Percentiles rank a stretch among this genome's conserved stretches.
These are phyloP conservation scores for Brassicogethes aeneus DNA, from an alignment of 2,888 invertebrate genomes.

Conservation along the genomic window DNA sequence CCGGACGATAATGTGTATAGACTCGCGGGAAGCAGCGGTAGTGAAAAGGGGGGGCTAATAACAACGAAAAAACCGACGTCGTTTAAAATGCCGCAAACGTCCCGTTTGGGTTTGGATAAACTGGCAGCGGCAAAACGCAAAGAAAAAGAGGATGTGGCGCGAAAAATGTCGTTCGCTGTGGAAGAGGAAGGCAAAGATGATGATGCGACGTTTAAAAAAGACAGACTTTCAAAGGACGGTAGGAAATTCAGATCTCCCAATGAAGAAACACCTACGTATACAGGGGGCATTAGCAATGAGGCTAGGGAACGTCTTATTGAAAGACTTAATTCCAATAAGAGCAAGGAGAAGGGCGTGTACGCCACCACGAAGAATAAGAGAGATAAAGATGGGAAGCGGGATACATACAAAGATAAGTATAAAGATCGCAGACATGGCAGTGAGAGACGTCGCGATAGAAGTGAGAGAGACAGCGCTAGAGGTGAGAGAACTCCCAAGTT, in stretches of 20 bases:
- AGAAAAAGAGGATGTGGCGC: slow-evolving; percentile 51
- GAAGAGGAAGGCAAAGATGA: slow-evolving; percentile 42
- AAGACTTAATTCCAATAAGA: slow-evolving; percentile 44
- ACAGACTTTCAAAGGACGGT: slow-evolving; percentile 28
- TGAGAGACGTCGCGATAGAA: slow-evolving; percentile 24
- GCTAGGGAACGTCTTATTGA: slow-evolving; percentile 66
- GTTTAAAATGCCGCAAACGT: slow-evolving; percentile 69
- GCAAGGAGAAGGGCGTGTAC: slow-evolving; percentile 62
- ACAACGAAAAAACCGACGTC: slow-evolving; percentile 58
- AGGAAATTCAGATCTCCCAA: slow-evolving; percentile 69
- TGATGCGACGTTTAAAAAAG: slow-evolving; percentile 17
- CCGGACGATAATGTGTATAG: slow-evolving; percentile 57
- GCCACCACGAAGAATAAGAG: slow-evolving; percentile 52
- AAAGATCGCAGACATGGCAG: slow-evolving; percentile 20
- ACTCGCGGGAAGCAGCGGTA: slow-evolving; percentile 54
- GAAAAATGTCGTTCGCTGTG: slow-evolving; percentile 54
- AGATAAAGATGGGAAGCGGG: slow-evolving; percentile 29
- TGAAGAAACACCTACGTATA: slow-evolving; percentile 89
- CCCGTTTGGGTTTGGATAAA: slow-evolving; percentile 75
- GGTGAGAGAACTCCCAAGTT: slow-evolving; percentile 49
- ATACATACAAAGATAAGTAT: slow-evolving; percentile 12
- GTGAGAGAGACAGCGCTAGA: slow-evolving; percentile 32
- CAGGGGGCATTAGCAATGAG: slow-evolving; percentile 80
- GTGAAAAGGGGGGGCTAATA: slow-evolving; percentile 59
- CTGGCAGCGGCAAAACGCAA: slow-evolving; percentile 67